These are phyloP conservation scores for Vultur gryphus DNA, from an alignment of 2,797 vertebrate genomes.

Conservation along the genomic window DNA sequence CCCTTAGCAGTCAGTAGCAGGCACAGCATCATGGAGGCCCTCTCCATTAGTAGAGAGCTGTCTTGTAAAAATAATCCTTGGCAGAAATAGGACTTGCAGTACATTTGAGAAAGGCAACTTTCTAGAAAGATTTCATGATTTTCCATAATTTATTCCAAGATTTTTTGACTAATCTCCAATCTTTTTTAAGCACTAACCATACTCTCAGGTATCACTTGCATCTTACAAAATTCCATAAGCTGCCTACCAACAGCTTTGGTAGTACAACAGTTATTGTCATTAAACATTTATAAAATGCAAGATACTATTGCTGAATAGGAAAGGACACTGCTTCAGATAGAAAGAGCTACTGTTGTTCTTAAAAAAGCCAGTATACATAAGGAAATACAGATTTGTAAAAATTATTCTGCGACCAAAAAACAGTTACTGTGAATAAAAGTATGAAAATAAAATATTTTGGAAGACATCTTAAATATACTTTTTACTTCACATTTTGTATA, in stretches of 20 bases:
- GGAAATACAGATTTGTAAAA: not conserved
- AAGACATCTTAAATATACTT: not conserved
- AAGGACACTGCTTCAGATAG: not conserved
- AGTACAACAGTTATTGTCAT: not conserved
- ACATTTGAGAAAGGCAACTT: not conserved
- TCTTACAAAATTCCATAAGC: not conserved
- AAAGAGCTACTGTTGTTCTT: not conserved
- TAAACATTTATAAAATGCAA: not conserved
- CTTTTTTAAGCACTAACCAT: not conserved
- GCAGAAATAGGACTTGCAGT: not conserved
- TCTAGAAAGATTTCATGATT: not conserved
- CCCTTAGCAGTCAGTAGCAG: conserved; percentile 19
- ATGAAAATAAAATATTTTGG: not conserved
- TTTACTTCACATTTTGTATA: not conserved
- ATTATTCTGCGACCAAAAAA: not conserved
- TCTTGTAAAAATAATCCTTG: conserved; percentile 29
- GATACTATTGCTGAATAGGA: not conserved
- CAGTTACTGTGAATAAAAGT: not conserved
- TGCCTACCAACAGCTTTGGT: not conserved
- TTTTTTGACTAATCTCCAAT: not conserved
- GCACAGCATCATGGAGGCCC: not conserved
- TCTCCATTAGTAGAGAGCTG: not conserved
- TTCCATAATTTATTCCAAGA: not conserved
- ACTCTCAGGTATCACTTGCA: not conserved
- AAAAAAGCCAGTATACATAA: not conserved